phyloP scores from a whole-genome alignment of 2,888 invertebrate species.

The Lepeophtheirus nordmannii region DNA sequence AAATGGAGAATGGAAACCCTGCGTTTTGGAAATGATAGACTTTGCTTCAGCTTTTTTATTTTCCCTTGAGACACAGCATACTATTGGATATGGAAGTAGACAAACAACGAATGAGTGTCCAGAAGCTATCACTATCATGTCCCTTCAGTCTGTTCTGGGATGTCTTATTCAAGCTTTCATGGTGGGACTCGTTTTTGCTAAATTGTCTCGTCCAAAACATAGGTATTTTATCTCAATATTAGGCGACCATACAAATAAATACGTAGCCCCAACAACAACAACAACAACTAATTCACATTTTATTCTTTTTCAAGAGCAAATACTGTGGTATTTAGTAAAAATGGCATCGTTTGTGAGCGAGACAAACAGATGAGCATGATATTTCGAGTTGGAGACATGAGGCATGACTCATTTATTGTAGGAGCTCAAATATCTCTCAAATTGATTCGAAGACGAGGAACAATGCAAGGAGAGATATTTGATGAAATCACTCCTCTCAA shows the following conservation, averaged over 20 bases:
- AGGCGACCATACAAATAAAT: neutral
- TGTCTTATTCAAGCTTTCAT: conserved; percentile 48
- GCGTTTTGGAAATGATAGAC: conserved; percentile 66
- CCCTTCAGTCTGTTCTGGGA: conserved; percentile 38
- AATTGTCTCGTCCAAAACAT: conserved; percentile 74
- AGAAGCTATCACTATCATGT: conserved; percentile 40
- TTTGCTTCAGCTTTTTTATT: conserved; percentile 88
- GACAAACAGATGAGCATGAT: conserved; percentile 80
- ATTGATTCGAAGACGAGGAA: conserved; percentile 21
- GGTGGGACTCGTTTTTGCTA: conserved; percentile 69
- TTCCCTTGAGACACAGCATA: conserved; percentile 91
- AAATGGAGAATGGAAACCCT: conserved; percentile 54
- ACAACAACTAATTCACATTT: neutral
- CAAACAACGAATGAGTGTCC: conserved; percentile 40
- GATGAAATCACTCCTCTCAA: conserved; percentile 25
- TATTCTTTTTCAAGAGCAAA: conserved; percentile 6
- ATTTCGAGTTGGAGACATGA: conserved; percentile 92
- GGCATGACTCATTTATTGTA: conserved; percentile 33
- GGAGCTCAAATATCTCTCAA: conserved; percentile 15
- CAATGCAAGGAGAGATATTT: conserved; percentile 22
- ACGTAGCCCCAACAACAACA: no score
- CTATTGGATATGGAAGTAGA: conserved; percentile 51
- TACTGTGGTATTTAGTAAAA: conserved; percentile 58
- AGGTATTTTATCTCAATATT: conserved; percentile 10
- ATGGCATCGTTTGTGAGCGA: conserved; percentile 78